These are phyloP conservation scores for Drosophila mayri DNA, from an alignment of 1,140 invertebrate species.

Conservation along the genomic window DNA sequence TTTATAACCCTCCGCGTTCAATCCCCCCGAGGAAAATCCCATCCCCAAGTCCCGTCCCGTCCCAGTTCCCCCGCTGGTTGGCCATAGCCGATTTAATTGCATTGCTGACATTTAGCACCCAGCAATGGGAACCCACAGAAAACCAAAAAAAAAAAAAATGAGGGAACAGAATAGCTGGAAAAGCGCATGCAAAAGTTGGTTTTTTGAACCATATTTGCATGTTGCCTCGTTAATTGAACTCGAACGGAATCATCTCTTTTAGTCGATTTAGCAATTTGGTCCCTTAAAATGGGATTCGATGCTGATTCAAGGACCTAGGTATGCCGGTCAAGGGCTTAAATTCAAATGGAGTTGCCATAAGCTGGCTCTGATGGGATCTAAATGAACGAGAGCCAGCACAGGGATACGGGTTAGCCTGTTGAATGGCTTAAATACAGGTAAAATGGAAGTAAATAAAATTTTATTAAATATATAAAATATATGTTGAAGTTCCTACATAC, in stretches of 20 bases:
- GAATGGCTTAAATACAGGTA: not conserved
- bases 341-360: not conserved
- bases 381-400: too few relatives aligned
- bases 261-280: conserved; percentile 13
- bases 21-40: not conserved
- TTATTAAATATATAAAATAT: not conserved
- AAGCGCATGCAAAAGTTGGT: conserved; percentile 20
- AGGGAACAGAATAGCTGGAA: not conserved
- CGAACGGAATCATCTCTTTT: not conserved
- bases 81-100: conserved; percentile 79
- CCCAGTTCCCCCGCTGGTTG: conserved; percentile 26
- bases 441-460: not conserved
- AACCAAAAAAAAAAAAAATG: not conserved
- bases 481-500: too few relatives aligned
- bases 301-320: not conserved
- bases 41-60: not conserved
- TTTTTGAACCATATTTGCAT: conserved; percentile 27
- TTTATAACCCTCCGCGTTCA: conserved; percentile 51
- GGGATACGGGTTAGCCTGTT: not conserved
- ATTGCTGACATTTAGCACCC: conserved; percentile 79
- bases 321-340: not conserved
- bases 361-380: not conserved
- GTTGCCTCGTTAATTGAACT: conserved; percentile 33
- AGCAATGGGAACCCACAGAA: conserved; percentile 33
- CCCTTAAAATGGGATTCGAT: not conserved